Conservation (phyloP, 1,140 invertebrate species). For the Caerostris darwini region DNA sequence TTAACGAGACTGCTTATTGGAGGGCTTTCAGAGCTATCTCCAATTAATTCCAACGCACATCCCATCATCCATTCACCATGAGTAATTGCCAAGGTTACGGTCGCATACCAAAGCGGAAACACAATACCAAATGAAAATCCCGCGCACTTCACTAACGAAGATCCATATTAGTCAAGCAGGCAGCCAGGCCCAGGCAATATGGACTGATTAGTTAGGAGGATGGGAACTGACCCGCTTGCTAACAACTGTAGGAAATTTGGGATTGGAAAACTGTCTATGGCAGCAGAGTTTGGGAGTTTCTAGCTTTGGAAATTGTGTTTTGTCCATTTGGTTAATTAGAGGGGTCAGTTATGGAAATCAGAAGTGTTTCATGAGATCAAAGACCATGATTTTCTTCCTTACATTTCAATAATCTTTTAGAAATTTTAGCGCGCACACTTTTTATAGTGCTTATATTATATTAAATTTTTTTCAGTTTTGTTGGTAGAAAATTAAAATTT, state of each 20-base stretch:
- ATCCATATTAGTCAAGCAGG: slow-evolving; percentile 42
- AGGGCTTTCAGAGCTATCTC: slow-evolving; percentile 15
- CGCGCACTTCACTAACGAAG: background rate
- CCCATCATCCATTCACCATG: slow-evolving; percentile 31
- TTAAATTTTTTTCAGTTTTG: too few species aligned
- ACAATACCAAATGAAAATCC: slow-evolving; percentile 46
- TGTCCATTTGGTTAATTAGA: background rate
- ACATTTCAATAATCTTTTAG: too few species aligned
- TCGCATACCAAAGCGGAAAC: slow-evolving; percentile 42
- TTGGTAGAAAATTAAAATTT: too few species aligned
- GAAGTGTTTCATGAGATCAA: too few species aligned
- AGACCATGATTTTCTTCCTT: too few species aligned
- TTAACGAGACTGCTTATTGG: slow-evolving; percentile 30
- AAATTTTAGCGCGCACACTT: too few species aligned
- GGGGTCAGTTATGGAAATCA: too few species aligned
- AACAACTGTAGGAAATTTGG: background rate
- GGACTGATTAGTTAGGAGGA: background rate
- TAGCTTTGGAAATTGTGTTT: background rate
- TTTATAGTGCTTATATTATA: too few species aligned
- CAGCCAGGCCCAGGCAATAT: background rate
- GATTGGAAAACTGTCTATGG: background rate
- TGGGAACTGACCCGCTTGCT: background rate
- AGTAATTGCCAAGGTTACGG: slow-evolving; percentile 11
- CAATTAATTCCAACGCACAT: slow-evolving; percentile 42
- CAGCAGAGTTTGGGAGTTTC: background rate